A percentile compares a stretch with the other conserved stretches of the same genome.
phyloP scores from a whole-genome alignment of 2,888 invertebrate species.

The Heteropelma amictum region DNA sequence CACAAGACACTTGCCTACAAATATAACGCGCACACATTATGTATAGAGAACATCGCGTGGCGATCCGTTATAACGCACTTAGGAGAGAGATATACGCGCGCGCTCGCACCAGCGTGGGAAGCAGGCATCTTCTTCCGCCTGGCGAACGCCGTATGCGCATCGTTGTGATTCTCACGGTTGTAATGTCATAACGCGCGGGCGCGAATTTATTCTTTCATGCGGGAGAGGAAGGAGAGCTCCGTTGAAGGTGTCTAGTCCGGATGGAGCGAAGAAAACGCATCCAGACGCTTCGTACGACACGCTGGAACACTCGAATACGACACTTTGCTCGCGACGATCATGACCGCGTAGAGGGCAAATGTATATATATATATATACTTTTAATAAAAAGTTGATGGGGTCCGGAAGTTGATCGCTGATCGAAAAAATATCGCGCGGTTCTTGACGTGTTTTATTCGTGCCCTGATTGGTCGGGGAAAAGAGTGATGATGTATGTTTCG shows the following conservation, averaged over 20 bases:
- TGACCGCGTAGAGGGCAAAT: too few species aligned
- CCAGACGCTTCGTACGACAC: too few species aligned
- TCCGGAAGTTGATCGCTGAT: too few species aligned
- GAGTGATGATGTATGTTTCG: too few species aligned
- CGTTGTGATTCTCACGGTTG: slow-evolving; percentile 74
- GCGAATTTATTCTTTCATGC: neutral
- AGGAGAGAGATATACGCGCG: slow-evolving; percentile 58
- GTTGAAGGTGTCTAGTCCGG: slow-evolving; percentile 12
- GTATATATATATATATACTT: too few species aligned
- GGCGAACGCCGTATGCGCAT: slow-evolving; percentile 52
- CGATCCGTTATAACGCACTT: slow-evolving; percentile 74
- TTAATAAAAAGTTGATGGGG: too few species aligned
- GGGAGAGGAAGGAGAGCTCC: neutral
- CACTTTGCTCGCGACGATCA: too few species aligned
- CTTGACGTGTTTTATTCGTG: too few species aligned
- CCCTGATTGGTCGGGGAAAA: too few species aligned
- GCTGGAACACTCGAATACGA: neutral
- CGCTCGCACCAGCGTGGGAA: slow-evolving; percentile 70
- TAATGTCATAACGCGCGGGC: slow-evolving; percentile 65
- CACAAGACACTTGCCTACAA: neutral
- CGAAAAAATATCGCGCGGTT: too few species aligned
- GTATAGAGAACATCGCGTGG: slow-evolving; percentile 55
- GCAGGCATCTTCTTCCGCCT: slow-evolving; percentile 71
- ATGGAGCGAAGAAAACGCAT: neutral
- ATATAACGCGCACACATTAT: neutral